Conservation (phyloP, 2,888 invertebrate genomes). For the Cyclophora albipunctata region DNA sequence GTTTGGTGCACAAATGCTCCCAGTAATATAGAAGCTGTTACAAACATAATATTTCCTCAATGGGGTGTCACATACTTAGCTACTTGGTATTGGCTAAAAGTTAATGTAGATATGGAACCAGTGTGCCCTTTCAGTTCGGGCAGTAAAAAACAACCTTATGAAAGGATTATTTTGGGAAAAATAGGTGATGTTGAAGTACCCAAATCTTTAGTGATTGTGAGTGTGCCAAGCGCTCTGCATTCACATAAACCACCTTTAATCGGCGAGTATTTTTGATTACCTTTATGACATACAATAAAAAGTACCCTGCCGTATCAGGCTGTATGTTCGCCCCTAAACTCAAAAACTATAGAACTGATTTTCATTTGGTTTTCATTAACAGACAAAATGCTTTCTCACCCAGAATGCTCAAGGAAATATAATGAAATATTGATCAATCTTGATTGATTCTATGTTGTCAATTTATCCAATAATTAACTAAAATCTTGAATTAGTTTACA, state of each 20-base stretch:
- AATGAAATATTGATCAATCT: no score
- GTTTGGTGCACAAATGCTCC: conserved; percentile 95
- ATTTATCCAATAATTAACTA: no score
- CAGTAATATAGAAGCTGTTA: conserved; percentile 80
- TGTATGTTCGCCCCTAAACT: no score
- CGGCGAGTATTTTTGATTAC: conserved; percentile 55
- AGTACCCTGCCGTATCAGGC: no score
- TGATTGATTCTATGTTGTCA: no score
- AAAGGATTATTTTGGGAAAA: conserved; percentile 78
- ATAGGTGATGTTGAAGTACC: conserved; percentile 47
- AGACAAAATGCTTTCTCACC: no score
- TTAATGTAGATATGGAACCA: conserved; percentile 80
- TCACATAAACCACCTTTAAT: conserved; percentile 95
- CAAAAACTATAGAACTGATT: no score
- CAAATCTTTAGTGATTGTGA: conserved; percentile 79
- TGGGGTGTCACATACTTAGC: conserved; percentile 85
- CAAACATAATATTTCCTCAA: conserved; percentile 81
- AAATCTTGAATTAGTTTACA: no score
- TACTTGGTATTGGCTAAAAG: conserved; percentile 93
- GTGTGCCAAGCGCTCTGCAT: conserved; percentile 93
- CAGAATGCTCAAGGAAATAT: no score
- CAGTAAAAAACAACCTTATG: conserved; percentile 90
- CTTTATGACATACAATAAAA: neutral
- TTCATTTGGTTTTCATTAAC: no score
- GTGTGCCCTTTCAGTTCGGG: conserved; percentile 80